Base-by-base conservation (phyloP, 23 tunicate genomes). In the Pegea sp. region DNA sequence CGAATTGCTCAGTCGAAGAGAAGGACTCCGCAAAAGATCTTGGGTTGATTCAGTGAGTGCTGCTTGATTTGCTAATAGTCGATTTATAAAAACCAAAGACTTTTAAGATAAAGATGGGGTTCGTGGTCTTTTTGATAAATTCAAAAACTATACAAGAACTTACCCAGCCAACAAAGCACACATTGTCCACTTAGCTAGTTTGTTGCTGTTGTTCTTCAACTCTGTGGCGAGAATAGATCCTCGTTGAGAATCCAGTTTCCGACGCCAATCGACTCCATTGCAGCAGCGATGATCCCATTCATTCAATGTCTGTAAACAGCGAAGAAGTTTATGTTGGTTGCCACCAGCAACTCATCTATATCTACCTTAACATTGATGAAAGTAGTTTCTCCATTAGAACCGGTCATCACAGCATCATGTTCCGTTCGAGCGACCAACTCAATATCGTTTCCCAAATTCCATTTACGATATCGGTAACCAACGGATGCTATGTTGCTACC, bases 201-300 rank as follows among this genome's bases (percentile, higher is more conserved):
- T 89, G 71, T 71, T 62, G 67, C 89, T 89, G 53, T 89, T 89
- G 67, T 89, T 89, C 62, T 89, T 89, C 58, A 89, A 55, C 44
- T 89, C 98, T 7, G 98, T 89, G 16, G 98, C 98, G 24, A 89
- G 65, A 33, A 89, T 91, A 11, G 91, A 75, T 22, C 98, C 98
- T 22, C 90, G 70, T 57, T 89, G 98, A 5, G 90, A 70, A 44
- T 89, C 98, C 48, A 89, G 42, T 61, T 89, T 89, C 25, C 89
- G 63, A 27, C 98, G 64, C 98, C 98, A 89, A 34, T 89, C 98
- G 2, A 84, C 74, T 3, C 95, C 95, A 51, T 84, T 84, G 56
- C 95, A 84, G 25, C 58, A 42, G 21, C 81, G 68, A 57, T 65
- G 56, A 57, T 89, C 98, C 98, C 98, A 89, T 32, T 89, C 98